A percentile compares a stretch with the other conserved stretches of the same genome.
Conservation (phyloP, 2,113 vertebrate species). For the Misgurnus mizolepis region DNA sequence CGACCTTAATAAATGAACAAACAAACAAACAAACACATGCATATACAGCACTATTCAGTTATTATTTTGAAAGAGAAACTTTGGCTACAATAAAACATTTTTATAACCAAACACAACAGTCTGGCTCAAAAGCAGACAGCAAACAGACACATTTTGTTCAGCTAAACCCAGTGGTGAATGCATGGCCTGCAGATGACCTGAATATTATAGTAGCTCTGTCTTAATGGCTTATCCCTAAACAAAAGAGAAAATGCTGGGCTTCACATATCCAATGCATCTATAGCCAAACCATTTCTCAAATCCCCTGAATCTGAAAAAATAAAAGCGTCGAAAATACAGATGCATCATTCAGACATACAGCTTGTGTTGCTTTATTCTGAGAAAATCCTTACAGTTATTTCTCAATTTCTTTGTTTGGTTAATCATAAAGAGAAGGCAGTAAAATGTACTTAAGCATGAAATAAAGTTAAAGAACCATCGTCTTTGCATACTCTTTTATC, state of each 20-base stretch:
- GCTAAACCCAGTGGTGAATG: constrained; percentile 2
- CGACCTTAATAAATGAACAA: no score
- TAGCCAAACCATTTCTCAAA: neutral
- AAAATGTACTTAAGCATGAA: no score
- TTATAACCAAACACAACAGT: neutral
- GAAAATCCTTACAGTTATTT: neutral
- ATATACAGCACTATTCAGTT: no score
- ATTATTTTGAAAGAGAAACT: neutral
- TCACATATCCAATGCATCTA: neutral
- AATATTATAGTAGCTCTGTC: constrained; percentile 1
- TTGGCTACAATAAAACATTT: neutral
- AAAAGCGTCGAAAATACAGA: neutral
- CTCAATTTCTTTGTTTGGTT: no score
- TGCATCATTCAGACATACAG: no score
- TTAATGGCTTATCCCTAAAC: constrained; percentile 23
- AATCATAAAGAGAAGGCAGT: no score
- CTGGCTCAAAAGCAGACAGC: neutral
- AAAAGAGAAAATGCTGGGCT: neutral
- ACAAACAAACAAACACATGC: no score
- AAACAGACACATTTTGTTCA: neutral
- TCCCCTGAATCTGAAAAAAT: neutral
- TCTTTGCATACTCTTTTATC: no score
- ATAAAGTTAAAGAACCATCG: no score
- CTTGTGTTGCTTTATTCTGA: neutral
- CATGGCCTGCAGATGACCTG: constrained; percentile 14